phyloP scores from a whole-genome alignment of 2,113 vertebrate genomes.

The Chloroceryle aenea region DNA sequence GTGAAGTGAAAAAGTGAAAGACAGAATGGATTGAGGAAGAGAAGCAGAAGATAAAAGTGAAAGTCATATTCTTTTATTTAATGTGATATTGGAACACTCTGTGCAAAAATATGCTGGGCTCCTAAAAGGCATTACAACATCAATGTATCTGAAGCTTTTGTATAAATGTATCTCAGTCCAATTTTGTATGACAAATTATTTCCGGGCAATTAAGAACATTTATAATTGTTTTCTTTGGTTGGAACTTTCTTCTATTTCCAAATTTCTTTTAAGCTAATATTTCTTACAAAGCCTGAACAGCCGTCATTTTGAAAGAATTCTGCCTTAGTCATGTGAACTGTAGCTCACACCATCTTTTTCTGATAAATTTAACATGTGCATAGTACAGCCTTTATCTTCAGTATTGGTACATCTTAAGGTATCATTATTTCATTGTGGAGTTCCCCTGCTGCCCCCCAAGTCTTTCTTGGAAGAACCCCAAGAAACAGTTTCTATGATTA shows the following conservation, averaged over 20 bases:
- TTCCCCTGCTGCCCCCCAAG: not conserved
- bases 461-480: slow-evolving; percentile 41
- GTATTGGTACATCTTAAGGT: slow-evolving; percentile 15
- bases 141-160: slow-evolving; percentile 33
- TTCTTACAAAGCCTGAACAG: slow-evolving; percentile 58
- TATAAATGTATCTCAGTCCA: slow-evolving; percentile 37
- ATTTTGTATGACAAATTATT: slow-evolving; percentile 76
- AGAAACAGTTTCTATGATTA: slow-evolving; percentile 45
- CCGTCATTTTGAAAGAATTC: slow-evolving; percentile 67
- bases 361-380: slow-evolving; percentile 58
- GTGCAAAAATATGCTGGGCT: slow-evolving; percentile 32
- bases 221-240: slow-evolving; percentile 74
- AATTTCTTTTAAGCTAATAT: slow-evolving; percentile 64
- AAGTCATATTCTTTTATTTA: slow-evolving; percentile 51
- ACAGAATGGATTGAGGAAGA: not conserved
- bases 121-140: slow-evolving; percentile 35
- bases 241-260: slow-evolving; percentile 65
- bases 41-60: slow-evolving; percentile 23
- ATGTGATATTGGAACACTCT: slow-evolving; percentile 22
- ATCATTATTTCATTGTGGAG: slow-evolving; percentile 32
- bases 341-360: slow-evolving; percentile 33
- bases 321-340: slow-evolving; percentile 41
- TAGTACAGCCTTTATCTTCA: slow-evolving; percentile 32
- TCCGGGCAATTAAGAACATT: slow-evolving; percentile 78
- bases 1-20: not conserved